Base-by-base conservation (phyloP, 2,113 vertebrate genomes). In the Oreocharis arfaki region DNA sequence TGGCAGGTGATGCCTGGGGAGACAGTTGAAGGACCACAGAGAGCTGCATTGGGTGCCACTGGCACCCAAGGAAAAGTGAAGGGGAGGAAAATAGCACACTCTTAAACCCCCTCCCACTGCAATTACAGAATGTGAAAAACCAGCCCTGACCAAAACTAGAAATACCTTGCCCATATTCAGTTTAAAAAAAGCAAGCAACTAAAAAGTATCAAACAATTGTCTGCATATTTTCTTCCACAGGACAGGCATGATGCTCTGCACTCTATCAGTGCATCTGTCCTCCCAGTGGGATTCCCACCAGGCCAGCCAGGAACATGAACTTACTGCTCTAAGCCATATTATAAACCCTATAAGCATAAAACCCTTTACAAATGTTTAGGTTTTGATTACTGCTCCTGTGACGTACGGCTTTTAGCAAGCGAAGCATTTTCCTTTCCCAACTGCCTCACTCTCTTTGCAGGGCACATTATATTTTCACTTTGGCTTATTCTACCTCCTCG, bases 21-120 rank as follows among this genome's bases (percentile, higher is more conserved):
- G 37, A 41, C 0, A 1, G 44, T 1, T 1, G 56, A 44, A 19
- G 41, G 2, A 2, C 33, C n/a, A 13, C 4, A 13, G 33, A 2
- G 4, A 69, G 9, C 19, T 65, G n/a, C n/a, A n/a, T n/a, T n/a
- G n/a, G n/a, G n/a, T n/a, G 86, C 49, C 57, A 19, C 53, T 22
- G 49, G 20, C 10, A 49, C 53, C 64, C 42, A 20, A 10, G 16
- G 44, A 6, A 19, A 53, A 39, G 16, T 4, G 23, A 8, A 64
- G 3, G 3, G 22, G 3, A 68, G 52, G 50, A n/a, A 37, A 53
- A 53, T 0, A 35, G 7, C 47, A 42, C 12, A 24, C 15, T 11
- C 49, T 10, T 21, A 4, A 42, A 12, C 23, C 46, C 7, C 26
- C 37, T 80, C 44, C 26, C 1, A 18, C 73, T 81, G n/a, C 50